Conservation (phyloP, 1,140 invertebrate species). For the Achatina immaculata region DNA sequence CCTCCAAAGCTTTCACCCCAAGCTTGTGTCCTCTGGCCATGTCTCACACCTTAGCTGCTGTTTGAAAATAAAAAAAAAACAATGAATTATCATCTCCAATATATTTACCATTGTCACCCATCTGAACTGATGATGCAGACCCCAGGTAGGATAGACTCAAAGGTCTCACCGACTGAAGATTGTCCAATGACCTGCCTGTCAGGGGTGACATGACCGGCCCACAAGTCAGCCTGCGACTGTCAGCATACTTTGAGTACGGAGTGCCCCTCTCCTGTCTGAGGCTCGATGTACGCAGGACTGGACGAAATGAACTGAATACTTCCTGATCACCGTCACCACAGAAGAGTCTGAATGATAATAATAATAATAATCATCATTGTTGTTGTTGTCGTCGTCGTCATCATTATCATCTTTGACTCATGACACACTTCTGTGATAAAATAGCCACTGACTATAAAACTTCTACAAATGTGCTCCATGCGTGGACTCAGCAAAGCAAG, state of each 20-base stretch:
- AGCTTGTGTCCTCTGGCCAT: no score
- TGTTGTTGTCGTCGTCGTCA: no score
- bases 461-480: no score
- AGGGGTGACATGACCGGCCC: slow-evolving; percentile 13
- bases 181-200: background rate
- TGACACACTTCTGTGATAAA: no score
- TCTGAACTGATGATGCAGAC: background rate
- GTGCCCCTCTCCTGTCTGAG: slow-evolving; percentile 14
- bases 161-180: background rate
- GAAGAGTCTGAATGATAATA: background rate
- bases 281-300: slow-evolving; percentile 4
- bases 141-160: background rate
- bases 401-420: no score
- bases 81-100: background rate
- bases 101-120: background rate
- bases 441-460: no score
- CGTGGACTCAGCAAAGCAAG: no score
- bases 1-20: no score
- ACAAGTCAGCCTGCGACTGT: background rate
- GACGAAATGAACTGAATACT: background rate
- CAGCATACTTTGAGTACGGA: background rate
- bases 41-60: no score
- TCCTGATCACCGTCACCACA: slow-evolving; percentile 24
- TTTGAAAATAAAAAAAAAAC: no score
- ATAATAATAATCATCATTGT: no score